Conservation (phyloP, 2,888 invertebrate species). For the Polyommatus icarus region DNA sequence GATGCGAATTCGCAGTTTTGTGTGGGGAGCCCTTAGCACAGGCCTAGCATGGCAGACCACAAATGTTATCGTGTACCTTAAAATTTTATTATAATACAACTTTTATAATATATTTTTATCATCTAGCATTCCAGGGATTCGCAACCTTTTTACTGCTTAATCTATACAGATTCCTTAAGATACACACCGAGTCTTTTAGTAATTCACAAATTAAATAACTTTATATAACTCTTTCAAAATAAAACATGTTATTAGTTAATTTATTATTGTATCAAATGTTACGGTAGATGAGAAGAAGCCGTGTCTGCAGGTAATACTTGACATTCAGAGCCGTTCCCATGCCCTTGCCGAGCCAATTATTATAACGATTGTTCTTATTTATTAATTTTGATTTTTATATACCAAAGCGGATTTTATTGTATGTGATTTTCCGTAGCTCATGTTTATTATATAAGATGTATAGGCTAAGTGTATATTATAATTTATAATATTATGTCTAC, state of each 20-base stretch:
- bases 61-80: too few relatives aligned
- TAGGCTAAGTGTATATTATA: neutral
- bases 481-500: neutral
- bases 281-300: constrained; percentile 8
- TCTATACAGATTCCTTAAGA: too few relatives aligned
- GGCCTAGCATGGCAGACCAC: too few relatives aligned
- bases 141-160: too few relatives aligned
- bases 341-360: constrained; percentile 19
- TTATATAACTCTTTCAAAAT: neutral
- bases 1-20: too few relatives aligned
- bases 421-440: neutral
- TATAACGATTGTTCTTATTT: constrained; percentile 17
- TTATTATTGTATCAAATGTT: neutral
- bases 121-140: too few relatives aligned
- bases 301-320: neutral
- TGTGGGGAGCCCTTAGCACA: too few relatives aligned
- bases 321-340: constrained; percentile 11
- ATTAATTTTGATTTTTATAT: constrained; percentile 14
- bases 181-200: too few relatives aligned
- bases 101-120: too few relatives aligned
- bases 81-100: too few relatives aligned
- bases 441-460: neutral
- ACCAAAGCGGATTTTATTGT: neutral
- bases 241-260: neutral
- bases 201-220: neutral